Conservation (phyloP, 2,888 invertebrate species). For the Rhamnusium bicolor region DNA sequence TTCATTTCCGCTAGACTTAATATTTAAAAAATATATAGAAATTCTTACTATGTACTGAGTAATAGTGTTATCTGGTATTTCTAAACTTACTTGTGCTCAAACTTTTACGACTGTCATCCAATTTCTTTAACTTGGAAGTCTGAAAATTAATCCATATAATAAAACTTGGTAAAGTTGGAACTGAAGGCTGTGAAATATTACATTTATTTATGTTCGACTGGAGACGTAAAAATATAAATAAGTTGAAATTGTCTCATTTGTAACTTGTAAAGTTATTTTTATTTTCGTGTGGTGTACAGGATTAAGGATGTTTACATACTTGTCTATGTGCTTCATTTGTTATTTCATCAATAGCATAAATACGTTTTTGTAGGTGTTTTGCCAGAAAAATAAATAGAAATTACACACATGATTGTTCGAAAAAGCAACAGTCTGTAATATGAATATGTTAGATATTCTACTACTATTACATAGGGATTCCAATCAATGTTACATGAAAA, state of each 20-base stretch:
- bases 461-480: too few species aligned
- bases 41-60: not conserved
- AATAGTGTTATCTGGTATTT: not conserved
- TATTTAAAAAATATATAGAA: too few species aligned
- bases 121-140: not conserved
- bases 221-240: conserved; percentile 2
- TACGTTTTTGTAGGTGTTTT: too few species aligned
- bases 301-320: too few species aligned
- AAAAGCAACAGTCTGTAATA: too few species aligned
- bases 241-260: not conserved
- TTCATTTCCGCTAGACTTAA: too few species aligned
- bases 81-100: not conserved
- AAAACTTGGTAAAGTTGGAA: not conserved
- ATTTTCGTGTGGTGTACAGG: not conserved
- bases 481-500: too few species aligned
- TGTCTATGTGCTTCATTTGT: too few species aligned
- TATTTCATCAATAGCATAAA: too few species aligned
- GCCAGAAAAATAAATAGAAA: too few species aligned
- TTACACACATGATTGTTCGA: too few species aligned
- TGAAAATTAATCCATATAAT: not conserved
- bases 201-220: not conserved
- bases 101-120: not conserved
- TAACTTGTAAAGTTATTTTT: not conserved
- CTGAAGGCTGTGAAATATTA: not conserved
- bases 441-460: too few species aligned